Base-by-base conservation (phyloP, 2,113 vertebrate species). In the Seriola aureovittata region DNA sequence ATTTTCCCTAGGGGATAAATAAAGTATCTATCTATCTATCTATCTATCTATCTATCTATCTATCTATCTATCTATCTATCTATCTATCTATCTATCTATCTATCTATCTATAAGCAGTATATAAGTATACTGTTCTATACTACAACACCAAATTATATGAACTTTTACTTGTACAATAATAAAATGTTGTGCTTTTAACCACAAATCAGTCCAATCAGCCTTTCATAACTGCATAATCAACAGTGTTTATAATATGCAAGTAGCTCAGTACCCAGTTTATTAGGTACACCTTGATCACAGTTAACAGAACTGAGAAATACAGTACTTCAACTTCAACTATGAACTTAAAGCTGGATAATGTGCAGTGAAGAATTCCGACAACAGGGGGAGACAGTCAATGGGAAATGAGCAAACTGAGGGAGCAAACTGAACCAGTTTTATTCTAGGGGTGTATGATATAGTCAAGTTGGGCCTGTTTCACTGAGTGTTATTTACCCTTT, bases 371-470 rank as follows among this genome's bases (percentile, higher is more conserved):
- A 21, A 3, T 68, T 71, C 7, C 36, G 86, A 65, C 93, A 91
- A 80, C 89, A 93, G 93, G 88, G 91, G 93, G 93, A 85, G 92
- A 91, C 90, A 85, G 73, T 23, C 34, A 59, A 68, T 66, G n/a
- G 58, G 38, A 80, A 87, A 91, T 89, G 16, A 52, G 6, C n/a
- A 12, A 36, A 14, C 46, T 57, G 14, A n/a, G 11, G 8, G 8
- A 38, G 25, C n/a, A 75, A 52, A 62, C 44, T 34, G 2, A 50
- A 79, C 2, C 50, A 12, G 12, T 9, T 46, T 34, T 48, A 10
- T 52, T 44, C 38, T 21, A 12, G 50, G 59, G 10, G 10, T 25
- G 9, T 13, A 48, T 6, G 40, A 59, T 52, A 64, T 52, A 21
- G 9, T 19, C 16, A 69, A 42, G 42, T 65, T 23, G 66, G n/a